Base-by-base conservation (phyloP, 1,140 invertebrate genomes). In the Gryllus bimaculatus region DNA sequence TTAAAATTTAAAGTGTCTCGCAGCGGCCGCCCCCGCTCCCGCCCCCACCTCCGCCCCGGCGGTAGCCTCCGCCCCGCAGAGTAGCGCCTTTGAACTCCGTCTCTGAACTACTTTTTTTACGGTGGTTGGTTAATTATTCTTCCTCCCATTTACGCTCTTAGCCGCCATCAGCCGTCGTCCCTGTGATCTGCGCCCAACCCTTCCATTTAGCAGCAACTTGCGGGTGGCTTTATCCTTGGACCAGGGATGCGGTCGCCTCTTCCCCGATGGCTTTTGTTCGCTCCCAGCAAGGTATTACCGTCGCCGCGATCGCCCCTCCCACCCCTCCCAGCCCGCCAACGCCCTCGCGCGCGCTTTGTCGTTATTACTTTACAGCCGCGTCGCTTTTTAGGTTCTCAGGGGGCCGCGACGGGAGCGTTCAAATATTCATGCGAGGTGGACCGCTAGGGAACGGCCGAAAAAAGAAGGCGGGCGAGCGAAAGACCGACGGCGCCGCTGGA, bases 401-500 rank as follows among this genome's bases (percentile, higher is more conserved):
- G 54, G 54, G 54, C 54, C 54, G 10, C 54, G 54, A 18, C 18
- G 18, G 54, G 54, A 10, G 54, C 54, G 54, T 66, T 66, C 54
- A 66, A 66, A 66, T 66, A 66, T 66, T 66, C 54, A 66, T 66
- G 54, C 54, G 54, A 66, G 54, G 54, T 66, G 54, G 54, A 66
- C 54, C 54, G 54, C 18, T 66, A 66, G 54, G 54, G 54, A 66
- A 66, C 10, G 10, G 54, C 10, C 54, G 54, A 18, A 66, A 18
- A 18, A 66, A 66, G 18, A 66, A 66, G 54, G 26, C 26, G 26
- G 26, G 26, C 26, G 26, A 39, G 26, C 1, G 26, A 66, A 66
- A 66, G 54, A 66, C 54, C 54, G 54, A 66, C 54, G 54, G 54
- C 54, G 54, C 54, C 54, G 54, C 18, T 10, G 54, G 54, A 66